Base-by-base conservation (phyloP, 2,888 invertebrate genomes). In the Myathropa florea region DNA sequence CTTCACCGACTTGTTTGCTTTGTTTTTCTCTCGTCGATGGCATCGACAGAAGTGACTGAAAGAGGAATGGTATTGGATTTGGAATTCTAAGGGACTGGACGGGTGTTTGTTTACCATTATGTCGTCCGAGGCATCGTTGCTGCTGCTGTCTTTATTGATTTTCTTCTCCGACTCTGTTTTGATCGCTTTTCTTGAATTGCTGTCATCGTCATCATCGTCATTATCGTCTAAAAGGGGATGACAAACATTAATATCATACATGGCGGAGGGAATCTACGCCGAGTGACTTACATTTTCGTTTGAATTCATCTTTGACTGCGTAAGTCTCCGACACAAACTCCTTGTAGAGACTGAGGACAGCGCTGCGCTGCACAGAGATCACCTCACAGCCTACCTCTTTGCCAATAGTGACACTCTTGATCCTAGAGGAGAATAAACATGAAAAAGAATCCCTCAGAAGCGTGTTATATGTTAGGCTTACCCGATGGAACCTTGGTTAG, bases 11-110 rank as follows among this genome's bases (percentile, higher is more conserved):
- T 93, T 98, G 96, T 92, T 98, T 98, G 88, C 96, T 98, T 90
- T 98, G 98, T 90, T 98, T 98, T 91, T 99, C 99, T 90, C 98
- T 95, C 18, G 98, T 97, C 0, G 98, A 98, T 0, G 98, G 98
- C 91, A 92, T 91, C 0, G 93, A 92, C 0, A 93, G 89, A 2
- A 93, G 88, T 0, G 91, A 91, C 91, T 91, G 39, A 4, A 67
- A 59, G 70, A 70, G 21, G 36, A 14, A 26, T 33, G 65, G 68
- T n/a, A n/a, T 68, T 81, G 59, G 63, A 73, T n/a, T 26, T 60
- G 4, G 4, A 4, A 63, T 72, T n/a, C n/a, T n/a, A n/a, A n/a
- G n/a, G n/a, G 36, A 63, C 55, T 68, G 88, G 14, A 28, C 12
- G 4, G 26, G 3, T 6, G 46, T 4, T n/a, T 21, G 18, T 18